Percentiles rank a stretch among this genome's conserved stretches.
These are phyloP conservation scores for Tenebrio molitor DNA, from an alignment of 1,140 invertebrate species.

Conservation along the genomic window DNA sequence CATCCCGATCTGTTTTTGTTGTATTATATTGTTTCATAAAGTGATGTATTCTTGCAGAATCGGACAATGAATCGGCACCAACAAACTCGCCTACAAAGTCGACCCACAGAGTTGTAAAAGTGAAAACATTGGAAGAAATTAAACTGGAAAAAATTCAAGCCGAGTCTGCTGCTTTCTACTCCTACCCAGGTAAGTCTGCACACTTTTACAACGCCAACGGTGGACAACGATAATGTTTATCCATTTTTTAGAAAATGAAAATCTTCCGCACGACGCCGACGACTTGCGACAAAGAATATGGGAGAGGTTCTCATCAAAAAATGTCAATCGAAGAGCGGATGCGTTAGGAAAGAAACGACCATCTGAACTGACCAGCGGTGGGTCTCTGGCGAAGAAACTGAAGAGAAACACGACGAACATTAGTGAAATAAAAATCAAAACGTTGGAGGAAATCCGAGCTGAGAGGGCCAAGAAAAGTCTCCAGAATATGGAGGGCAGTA, in stretches of 20 bases:
- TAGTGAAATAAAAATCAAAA: constrained; percentile 63
- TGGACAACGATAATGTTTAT: no score
- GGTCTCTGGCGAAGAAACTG: constrained; percentile 18
- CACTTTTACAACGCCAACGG: no score
- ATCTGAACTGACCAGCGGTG: constrained; percentile 25
- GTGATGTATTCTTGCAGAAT: constrained; percentile 79
- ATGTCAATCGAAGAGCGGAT: constrained; percentile 36
- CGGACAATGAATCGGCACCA: constrained; percentile 77
- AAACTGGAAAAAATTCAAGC: constrained; percentile 77
- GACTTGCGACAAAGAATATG: constrained; percentile 55
- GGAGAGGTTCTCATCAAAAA: constrained; percentile 41
- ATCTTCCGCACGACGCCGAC: constrained; percentile 27
- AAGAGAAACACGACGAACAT: constrained; percentile 48
- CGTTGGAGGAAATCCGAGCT: constrained; percentile 63
- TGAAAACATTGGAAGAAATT: constrained; percentile 77
- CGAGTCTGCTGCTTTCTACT: constrained; percentile 77
- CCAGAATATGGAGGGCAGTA: constrained; percentile 46
- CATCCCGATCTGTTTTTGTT: constrained; percentile 44
- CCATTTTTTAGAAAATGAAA: constrained; percentile 27
- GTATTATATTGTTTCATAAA: constrained; percentile 41
- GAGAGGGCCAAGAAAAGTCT: constrained; percentile 52
- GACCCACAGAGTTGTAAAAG: constrained; percentile 65
- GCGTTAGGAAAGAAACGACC: constrained; percentile 35
- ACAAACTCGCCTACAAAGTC: constrained; percentile 72
- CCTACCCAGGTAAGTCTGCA: constrained; percentile 67